These are phyloP conservation scores for Whitmania pigra DNA, from an alignment of 1,140 invertebrate genomes.

Conservation along the genomic window DNA sequence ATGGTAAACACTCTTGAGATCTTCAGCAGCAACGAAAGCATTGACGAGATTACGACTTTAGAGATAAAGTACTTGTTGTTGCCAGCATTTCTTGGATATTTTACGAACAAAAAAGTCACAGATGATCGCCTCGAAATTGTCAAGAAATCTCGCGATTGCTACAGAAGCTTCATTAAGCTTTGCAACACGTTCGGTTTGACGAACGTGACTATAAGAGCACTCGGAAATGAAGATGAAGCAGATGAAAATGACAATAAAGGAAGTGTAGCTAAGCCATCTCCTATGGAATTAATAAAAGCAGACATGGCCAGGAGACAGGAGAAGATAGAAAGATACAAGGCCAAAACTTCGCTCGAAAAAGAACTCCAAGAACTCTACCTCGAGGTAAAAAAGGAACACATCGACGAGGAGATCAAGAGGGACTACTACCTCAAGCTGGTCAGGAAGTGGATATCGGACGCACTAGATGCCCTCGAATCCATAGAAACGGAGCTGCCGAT, in stretches of 20 bases:
- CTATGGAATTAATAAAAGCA: background rate
- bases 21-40: slow-evolving; percentile 73
- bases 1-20: slow-evolving; percentile 44
- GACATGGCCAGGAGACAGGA: background rate
- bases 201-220: background rate
- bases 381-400: slow-evolving; percentile 5
- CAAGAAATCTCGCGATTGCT: slow-evolving; percentile 22
- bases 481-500: slow-evolving; percentile 33
- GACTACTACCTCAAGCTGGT: slow-evolving; percentile 69
- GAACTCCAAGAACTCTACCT: background rate
- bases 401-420: slow-evolving; percentile 36
- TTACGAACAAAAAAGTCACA: slow-evolving; percentile 15
- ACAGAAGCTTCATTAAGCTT: slow-evolving; percentile 27
- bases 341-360: background rate
- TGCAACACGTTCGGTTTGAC: slow-evolving; percentile 8
- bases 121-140: background rate
- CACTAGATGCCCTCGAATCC: slow-evolving; percentile 54
- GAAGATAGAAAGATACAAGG: background rate
- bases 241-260: background rate
- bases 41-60: slow-evolving; percentile 71
- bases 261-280: background rate
- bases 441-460: slow-evolving; percentile 58
- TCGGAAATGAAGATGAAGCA: background rate
- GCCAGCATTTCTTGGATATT: slow-evolving; percentile 15
- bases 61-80: slow-evolving; percentile 40